phyloP scores from a whole-genome alignment of 1,140 invertebrate species.

The Drosophila kepulauana region DNA sequence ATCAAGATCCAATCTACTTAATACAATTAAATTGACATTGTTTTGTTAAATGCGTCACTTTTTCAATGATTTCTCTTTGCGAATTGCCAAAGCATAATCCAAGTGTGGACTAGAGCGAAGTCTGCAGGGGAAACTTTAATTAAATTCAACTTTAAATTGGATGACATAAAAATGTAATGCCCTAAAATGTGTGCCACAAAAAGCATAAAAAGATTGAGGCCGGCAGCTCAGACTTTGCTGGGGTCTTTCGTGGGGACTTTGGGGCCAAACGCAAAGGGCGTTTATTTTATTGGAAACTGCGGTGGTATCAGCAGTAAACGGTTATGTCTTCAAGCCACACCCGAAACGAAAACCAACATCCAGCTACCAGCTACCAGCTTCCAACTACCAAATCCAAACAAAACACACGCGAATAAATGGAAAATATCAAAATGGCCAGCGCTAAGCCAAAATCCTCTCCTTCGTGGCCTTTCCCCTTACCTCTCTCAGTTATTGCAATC shows the following conservation, averaged over 20 bases:
- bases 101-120: not conserved
- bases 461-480: not conserved
- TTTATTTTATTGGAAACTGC: slow-evolving; percentile 54
- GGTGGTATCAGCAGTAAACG: slow-evolving; percentile 62
- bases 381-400: slow-evolving; percentile 49
- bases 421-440: slow-evolving; percentile 60
- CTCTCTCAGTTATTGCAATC: slow-evolving; percentile 25
- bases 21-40: slow-evolving; percentile 57
- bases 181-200: slow-evolving; percentile 46
- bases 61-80: not conserved
- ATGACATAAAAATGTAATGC: slow-evolving; percentile 59
- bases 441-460: slow-evolving; percentile 41
- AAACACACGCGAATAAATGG: slow-evolving; percentile 60
- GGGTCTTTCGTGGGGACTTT: slow-evolving; percentile 7
- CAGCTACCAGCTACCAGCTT: not conserved
- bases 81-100: too few relatives aligned
- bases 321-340: slow-evolving; percentile 54
- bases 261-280: slow-evolving; percentile 12
- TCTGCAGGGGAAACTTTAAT: slow-evolving; percentile 39
- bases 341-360: slow-evolving; percentile 24
- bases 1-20: slow-evolving; percentile 52
- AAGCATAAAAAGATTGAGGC: slow-evolving; percentile 35
- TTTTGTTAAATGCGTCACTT: slow-evolving; percentile 49
- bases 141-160: slow-evolving; percentile 63
- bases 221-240: not conserved